Base-by-base conservation (phyloP, 2,797 vertebrate genomes). In the Tauraco hartlaubi region DNA sequence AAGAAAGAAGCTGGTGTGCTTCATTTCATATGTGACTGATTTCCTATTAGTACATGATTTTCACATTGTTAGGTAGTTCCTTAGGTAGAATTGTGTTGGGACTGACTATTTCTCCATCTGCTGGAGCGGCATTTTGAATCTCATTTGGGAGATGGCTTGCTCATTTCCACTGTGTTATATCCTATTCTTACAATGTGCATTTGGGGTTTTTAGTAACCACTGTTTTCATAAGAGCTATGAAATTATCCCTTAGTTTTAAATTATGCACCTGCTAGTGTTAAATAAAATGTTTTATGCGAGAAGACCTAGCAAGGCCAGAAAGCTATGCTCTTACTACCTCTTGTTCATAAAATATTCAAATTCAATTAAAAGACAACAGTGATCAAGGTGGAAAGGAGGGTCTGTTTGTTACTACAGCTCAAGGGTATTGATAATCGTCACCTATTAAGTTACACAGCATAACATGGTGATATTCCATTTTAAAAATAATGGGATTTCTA, bases 341-440 rank as follows among this genome's bases (percentile, higher is more conserved):
- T 63, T 92, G 48, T 20, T 92, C 44, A 86, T 94, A 85, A 96
- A 97, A 94, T 75, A 96, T 76, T 83, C 55, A 93, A 51, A 76
- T 44, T 96, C 66, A 94, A 85, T 93, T 96, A 97, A 96, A 88
- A 75, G 17, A 75, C 83, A 92, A 43, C 29, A 87, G 52, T 58
- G 58, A 94, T 90, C 59, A 92, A 96, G 89, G 69, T 76, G 35
- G 35, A 96, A 96, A 90, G 31, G 41, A 97, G 28, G 79, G 22
- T 22, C 63, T 86, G 48, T 68, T 33, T 61, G 54, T 83, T 88
- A 88, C 48, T 68, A 56, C 49, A 88, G 62, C n/a, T 94, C 43
- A 85, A 94, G 51, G 59, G 25, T 88, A 90, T 79, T 29, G n/a
- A 31, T 73, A 93, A 86, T 72, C 90, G 63, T 64, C 62, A 92